Percentiles rank a stretch among this genome's conserved stretches.
phyloP scores from a whole-genome alignment of 2,797 vertebrate species.

The Platyrinchus mystaceus region DNA sequence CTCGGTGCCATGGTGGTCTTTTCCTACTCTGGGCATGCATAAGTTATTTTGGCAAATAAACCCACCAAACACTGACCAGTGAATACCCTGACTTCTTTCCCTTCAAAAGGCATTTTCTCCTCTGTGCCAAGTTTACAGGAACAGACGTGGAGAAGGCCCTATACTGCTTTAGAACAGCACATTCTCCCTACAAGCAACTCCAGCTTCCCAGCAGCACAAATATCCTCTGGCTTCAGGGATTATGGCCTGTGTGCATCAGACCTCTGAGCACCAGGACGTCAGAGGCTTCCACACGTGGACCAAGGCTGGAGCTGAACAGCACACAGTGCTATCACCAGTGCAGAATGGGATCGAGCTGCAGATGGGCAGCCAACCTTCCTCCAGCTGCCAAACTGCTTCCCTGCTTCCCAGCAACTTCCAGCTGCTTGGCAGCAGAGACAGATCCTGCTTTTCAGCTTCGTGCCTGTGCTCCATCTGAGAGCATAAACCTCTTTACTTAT shows the following conservation, averaged over 20 bases:
- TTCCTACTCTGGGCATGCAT: neutral
- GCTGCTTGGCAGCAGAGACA: neutral
- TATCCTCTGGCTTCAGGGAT: neutral
- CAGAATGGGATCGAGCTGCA: neutral
- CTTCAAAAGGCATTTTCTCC: neutral
- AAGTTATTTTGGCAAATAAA: neutral
- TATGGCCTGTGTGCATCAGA: accelerated
- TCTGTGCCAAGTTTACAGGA: neutral
- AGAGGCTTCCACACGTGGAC: neutral
- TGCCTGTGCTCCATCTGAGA: neutral
- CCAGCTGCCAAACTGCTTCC: neutral
- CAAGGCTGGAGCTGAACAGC: neutral
- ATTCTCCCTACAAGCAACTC: accelerated
- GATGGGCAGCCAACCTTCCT: neutral
- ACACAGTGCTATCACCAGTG: too few species aligned
- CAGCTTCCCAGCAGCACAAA: neutral
- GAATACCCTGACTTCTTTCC: neutral
- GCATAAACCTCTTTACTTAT: neutral
- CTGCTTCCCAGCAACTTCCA: neutral
- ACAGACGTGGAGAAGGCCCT: neutral
- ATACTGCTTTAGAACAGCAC: neutral
- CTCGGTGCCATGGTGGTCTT: neutral
- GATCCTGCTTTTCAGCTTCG: neutral
- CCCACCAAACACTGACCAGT: neutral
- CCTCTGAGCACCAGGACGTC: neutral